Conservation (phyloP, 2,888 invertebrate genomes). For the Abrostola tripartita region DNA sequence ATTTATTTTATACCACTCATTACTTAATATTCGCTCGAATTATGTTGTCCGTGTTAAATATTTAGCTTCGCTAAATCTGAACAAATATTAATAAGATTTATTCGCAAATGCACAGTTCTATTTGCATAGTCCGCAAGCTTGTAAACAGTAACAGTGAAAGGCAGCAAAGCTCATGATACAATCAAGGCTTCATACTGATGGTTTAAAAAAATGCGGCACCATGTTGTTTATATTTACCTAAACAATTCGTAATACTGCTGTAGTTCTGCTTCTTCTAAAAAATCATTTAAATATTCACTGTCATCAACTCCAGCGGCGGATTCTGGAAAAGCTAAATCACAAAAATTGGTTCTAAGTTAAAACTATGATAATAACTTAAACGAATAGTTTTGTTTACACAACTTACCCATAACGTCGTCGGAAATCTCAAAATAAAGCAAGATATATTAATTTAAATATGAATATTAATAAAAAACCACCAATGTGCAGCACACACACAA, state of each 20-base stretch:
- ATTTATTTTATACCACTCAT: no score
- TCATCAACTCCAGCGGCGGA: slow-evolving; percentile 54
- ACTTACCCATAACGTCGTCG: slow-evolving; percentile 65
- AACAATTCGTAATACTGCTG: slow-evolving; percentile 96
- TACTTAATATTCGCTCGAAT: no score
- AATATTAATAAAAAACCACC: slow-evolving; percentile 31
- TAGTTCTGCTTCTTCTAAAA: slow-evolving; percentile 97
- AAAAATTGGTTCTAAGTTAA: slow-evolving; percentile 28
- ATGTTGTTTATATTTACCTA: slow-evolving; percentile 86
- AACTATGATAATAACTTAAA: slow-evolving; percentile 34
- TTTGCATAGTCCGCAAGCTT: not conserved
- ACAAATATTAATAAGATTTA: no score
- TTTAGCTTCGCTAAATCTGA: no score
- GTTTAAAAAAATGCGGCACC: slow-evolving; percentile 7
- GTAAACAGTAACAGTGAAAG: not conserved
- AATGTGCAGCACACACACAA: slow-evolving; percentile 24
- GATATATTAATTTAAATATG: slow-evolving; percentile 21
- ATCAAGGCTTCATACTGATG: not conserved
- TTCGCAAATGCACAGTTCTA: slow-evolving; percentile 16
- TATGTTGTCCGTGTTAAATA: no score
- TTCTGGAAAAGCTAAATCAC: slow-evolving; percentile 68
- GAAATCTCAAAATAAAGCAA: slow-evolving; percentile 18
- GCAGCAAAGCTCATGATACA: not conserved
- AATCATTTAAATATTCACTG: slow-evolving; percentile 89
- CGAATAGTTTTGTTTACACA: slow-evolving; percentile 9